Evolutionary conservation across 1,140 invertebrate genomes (phyloP), one percentile per base, ranked within the genome.

Genomic region (Drosophila kikkawai): DNA sequence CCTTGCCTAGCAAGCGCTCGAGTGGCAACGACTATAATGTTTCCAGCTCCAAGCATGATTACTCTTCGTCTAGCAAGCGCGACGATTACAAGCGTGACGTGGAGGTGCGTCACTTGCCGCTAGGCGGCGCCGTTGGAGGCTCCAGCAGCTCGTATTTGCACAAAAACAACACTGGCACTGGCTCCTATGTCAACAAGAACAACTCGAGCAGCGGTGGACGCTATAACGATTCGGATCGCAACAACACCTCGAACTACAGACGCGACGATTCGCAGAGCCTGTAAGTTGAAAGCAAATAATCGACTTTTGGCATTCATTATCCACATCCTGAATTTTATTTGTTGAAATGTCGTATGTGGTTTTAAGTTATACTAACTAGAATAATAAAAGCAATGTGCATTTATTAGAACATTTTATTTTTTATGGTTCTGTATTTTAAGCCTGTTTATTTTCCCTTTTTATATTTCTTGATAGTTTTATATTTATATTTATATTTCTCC

Each of bases 41-140:
- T 11, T 84, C 91, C 15, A 90, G 74, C 32, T 80, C 80, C 9
- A 85, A 91, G 50, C 82, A 86, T 39, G 84, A 91, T 32, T 88
- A 91, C 29, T 79, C 87, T 3, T 80, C 86, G 1, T 79, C 79
- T 19, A 91, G 87, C 55, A 88, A 92, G 22, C 84, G 83, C 39
- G 87, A 88, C 39, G 88, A 92, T 13, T 91, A 91, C 48, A 91
- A 84, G 37, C 82, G 75, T 29, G 91, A 75, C 13, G 91, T 78
- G 26, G 91, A 79, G 42, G 88, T 92, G 7, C 88, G 91, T 44
- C 91, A 92, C 58, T 36, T 92, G 42, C 68, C 91, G 19, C 60
- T 88, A 8, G 75, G 80, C 7, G 75, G 53, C 7, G 73, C 64
- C 9, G 75, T 68, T 8, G 75, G 76, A 5, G 82, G 76, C 9